Evolutionary conservation across 1,140 invertebrate genomes (phyloP), one percentile per base, ranked within the genome.

Genomic region (Parapsyche elsis): DNA sequence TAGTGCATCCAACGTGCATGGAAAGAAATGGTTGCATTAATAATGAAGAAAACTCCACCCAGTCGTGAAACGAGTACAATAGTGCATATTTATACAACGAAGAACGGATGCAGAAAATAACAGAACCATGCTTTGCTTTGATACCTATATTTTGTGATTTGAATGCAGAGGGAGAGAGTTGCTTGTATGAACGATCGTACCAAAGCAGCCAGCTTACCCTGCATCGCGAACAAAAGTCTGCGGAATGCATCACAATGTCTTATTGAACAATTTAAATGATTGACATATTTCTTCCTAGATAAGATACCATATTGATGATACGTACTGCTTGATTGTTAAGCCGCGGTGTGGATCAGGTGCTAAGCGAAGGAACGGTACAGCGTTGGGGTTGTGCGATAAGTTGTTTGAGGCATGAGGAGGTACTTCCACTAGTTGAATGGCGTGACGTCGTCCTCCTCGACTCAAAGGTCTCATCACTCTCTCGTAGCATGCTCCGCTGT

Each of bases 381-480:
- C 19, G 5, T n/a, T 30, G 0, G 38, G 57, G 12, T 59, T 71
- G 9, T 71, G 21, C 10, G 67, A 30, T 2, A 75, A 76, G 16
- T 16, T n/a, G 9, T 49, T 46, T 5, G 64, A 45, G 57, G 19
- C 57, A 46, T 59, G 76, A 2, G 80, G 81, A 46, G 94, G 93
- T 81, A 95, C 92, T 85, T 95, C 94, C 1, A 96, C 93, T 45
- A 96, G 87, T 76, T 94, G 91, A 79, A 95, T 96, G 45, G 94
- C 95, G 86, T 95, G 94, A 76, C 92, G 59, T 12, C 84, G 81
- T 84, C 75, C 67, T 2, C 81, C 79, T 24, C 79, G 57, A 26
- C 77, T 78, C 19, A 84, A 80, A 14, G 83, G 83, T 9, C 76
- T 71, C 83, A 84, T 84, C 30, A 84, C 79, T 21, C 79, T 76